A percentile compares a stretch with the other conserved stretches of the same genome.
Conservation (phyloP, 2,797 vertebrate genomes). For the Sebastes itinus region DNA sequence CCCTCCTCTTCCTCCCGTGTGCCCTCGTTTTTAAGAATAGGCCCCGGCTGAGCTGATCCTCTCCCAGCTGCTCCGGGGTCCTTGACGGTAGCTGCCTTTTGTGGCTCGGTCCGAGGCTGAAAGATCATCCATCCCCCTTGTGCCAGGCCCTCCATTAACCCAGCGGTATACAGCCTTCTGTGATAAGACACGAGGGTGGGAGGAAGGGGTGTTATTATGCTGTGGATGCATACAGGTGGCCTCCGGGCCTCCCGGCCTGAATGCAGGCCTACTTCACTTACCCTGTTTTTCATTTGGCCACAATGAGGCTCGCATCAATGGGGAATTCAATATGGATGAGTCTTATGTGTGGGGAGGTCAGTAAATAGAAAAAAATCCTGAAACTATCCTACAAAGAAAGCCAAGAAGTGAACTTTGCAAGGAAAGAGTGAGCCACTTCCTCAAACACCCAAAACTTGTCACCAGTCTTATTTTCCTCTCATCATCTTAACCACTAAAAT, state of each 20-base stretch:
- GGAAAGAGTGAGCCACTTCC: not conserved
- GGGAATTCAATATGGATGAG: conserved; percentile 42
- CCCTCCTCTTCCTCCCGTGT: not conserved
- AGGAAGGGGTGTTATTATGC: conserved; percentile 50
- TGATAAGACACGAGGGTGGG: not conserved
- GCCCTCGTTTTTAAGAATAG: conserved; percentile 74
- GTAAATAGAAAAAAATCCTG: not conserved
- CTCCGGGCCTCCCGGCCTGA: conserved; percentile 32
- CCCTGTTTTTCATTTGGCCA: conserved; percentile 24
- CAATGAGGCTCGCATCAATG: conserved; percentile 33
- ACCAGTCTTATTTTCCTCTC: not conserved
- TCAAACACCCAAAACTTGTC: not conserved
- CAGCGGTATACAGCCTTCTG: conserved; percentile 30
- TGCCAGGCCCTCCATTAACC: conserved; percentile 66
- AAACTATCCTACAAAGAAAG: not conserved
- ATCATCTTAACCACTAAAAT: not conserved
- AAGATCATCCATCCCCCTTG: conserved; percentile 37
- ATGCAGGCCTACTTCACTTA: conserved; percentile 55
- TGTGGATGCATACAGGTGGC: conserved; percentile 72
- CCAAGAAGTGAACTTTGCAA: not conserved
- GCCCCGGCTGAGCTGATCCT: conserved; percentile 53
- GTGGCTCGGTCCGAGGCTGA: conserved; percentile 46
- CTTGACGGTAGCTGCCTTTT: conserved; percentile 51
- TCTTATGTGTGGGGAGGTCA: not conserved
- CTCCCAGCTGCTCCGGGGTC: conserved; percentile 68